A percentile compares a stretch with the other conserved stretches of the same genome.
These are phyloP conservation scores for Acanthopleura granulata DNA, from an alignment of 2,888 invertebrate genomes.

Conservation along the genomic window DNA sequence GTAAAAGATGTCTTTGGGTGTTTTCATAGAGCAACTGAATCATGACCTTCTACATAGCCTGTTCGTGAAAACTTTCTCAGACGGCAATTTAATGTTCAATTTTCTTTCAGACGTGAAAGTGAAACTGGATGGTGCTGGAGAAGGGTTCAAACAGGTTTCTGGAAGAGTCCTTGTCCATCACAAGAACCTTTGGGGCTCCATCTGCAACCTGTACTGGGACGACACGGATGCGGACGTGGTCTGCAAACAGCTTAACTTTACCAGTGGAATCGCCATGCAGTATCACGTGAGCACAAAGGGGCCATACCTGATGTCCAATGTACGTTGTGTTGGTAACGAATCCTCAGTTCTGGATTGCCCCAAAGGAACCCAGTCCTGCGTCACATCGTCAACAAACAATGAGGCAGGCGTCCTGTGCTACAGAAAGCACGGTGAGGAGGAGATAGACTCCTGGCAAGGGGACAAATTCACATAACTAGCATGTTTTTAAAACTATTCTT, in stretches of 20 bases:
- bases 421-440: slow-evolving; percentile 6
- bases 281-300: neutral
- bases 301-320: neutral
- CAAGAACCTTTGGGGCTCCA: slow-evolving; percentile 68
- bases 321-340: slow-evolving; percentile 19
- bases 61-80: neutral
- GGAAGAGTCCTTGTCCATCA: slow-evolving; percentile 30
- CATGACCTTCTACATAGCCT: too few relatives aligned
- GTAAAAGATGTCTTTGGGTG: too few relatives aligned
- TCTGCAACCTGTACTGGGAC: slow-evolving; percentile 72
- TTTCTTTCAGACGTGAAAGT: neutral
- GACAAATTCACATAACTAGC: too few relatives aligned
- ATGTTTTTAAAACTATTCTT: too few relatives aligned
- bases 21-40: too few relatives aligned
- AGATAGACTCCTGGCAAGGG: too few relatives aligned
- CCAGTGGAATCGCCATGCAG: slow-evolving; percentile 23
- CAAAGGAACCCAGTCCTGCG: neutral
- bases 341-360: slow-evolving; percentile 8
- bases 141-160: neutral
- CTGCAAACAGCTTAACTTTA: slow-evolving; percentile 72
- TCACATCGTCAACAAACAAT: neutral
- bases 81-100: too few relatives aligned
- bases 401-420: slow-evolving; percentile 22
- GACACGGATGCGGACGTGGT: slow-evolving; percentile 72
- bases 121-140: slow-evolving; percentile 1